These are phyloP conservation scores for Toxostoma redivivum DNA, from an alignment of 2,113 vertebrate species.

Conservation along the genomic window DNA sequence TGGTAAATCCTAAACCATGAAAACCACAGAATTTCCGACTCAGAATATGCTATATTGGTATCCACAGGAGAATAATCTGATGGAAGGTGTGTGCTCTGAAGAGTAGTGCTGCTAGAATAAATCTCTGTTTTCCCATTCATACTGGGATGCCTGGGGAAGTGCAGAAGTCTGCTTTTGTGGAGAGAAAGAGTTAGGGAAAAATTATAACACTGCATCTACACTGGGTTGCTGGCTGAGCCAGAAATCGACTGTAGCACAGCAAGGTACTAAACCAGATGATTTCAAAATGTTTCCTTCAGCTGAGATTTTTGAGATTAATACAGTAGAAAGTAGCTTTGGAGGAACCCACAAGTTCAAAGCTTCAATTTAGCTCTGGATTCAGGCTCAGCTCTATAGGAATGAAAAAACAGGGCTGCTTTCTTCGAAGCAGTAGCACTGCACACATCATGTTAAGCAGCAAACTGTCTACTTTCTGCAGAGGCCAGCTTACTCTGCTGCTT, in stretches of 20 bases:
- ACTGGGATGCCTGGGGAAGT: neutral
- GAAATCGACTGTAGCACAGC: neutral
- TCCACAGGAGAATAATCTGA: neutral
- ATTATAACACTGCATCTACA: neutral
- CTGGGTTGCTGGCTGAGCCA: neutral
- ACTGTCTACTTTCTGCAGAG: neutral
- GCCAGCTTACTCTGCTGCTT: neutral
- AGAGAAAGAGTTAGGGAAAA: neutral
- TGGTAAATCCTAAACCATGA: neutral
- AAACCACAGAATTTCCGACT: neutral
- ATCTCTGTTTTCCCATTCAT: neutral
- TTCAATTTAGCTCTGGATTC: neutral
- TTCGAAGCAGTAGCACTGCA: neutral
- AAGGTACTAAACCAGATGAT: neutral
- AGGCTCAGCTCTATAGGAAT: neutral
- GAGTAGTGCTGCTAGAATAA: neutral
- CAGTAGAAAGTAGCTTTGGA: neutral
- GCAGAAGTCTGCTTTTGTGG: neutral
- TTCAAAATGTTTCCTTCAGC: neutral
- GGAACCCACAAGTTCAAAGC: neutral
- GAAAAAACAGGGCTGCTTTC: neutral
- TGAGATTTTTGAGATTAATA: neutral
- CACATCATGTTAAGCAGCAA: neutral
- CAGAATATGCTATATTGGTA: neutral
- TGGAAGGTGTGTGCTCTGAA: neutral